Evolutionary conservation across 2,888 invertebrate genomes (phyloP), one percentile per base, ranked within the genome.

Genomic region (Ptycholaimellus sp.): DNA sequence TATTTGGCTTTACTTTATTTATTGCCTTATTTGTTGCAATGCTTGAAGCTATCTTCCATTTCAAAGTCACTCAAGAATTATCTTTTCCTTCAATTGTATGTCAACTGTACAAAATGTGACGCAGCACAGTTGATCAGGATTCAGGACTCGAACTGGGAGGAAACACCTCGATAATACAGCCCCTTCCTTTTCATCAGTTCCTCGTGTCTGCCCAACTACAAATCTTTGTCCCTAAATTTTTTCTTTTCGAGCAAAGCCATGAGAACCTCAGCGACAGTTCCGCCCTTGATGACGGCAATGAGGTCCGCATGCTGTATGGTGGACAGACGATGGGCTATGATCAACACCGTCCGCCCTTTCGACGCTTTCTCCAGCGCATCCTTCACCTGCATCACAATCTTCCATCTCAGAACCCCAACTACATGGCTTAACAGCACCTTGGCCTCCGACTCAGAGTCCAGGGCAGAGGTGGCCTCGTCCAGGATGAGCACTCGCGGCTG

Each of bases 401-500:
- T n/a, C n/a, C n/a, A n/a, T n/a, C n/a, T n/a, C n/a, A n/a, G n/a
- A n/a, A n/a, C n/a, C n/a, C n/a, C n/a, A n/a, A n/a, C n/a, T n/a
- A n/a, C n/a, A n/a, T n/a, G n/a, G n/a, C n/a, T n/a, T n/a, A n/a
- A n/a, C n/a, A n/a, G n/a, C n/a, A n/a, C n/a, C n/a, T n/a, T n/a
- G n/a, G n/a, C n/a, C n/a, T n/a, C n/a, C 18, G 44, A 46, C 21
- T 52, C 47, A 16, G 47, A 42, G 40, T 53, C 53, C 50, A 77
- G 72, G 61, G 90, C 90, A 35, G 83, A 83, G 1, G 90, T 90
- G 13, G 90, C 87, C 64, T 90, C 90, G 59, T 90, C 90, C 40
- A 90, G 60, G 39, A 83, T 69, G 2, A 66, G 49, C 42, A 66
- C 60, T n/a, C 74, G 71, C 0, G 90, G 87, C 56, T 81, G 72